Base-by-base conservation (phyloP, 2,888 invertebrate species). In the Leucophora obtusa region DNA sequence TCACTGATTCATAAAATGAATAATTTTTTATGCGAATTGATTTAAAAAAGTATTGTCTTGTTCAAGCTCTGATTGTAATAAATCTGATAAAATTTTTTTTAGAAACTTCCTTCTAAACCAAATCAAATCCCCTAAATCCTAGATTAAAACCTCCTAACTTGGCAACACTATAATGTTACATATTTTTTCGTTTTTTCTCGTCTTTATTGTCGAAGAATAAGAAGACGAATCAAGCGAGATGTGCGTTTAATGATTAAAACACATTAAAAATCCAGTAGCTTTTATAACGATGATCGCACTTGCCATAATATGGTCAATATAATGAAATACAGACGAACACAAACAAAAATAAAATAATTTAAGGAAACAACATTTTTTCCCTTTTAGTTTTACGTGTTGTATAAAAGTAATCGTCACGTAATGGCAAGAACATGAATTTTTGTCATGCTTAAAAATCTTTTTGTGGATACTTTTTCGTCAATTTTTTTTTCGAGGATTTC, bases 201-300 rank as follows among this genome's bases (percentile, higher is more conserved):
- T 35, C 35, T 53, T 43, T 51, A 51, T 76, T 24, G 63, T 51
- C 38, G 69, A 68, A 24, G 24, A 24, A 24, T 24, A 24, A 24
- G 24, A 43, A 47, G 35, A 35, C 35, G 35, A 70, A 24, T 24
- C 24, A 18, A 56, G 54, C 77, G 71, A 71, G 77, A 77, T 81
- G 81, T 83, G 84, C 83, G 80, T 83, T 84, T 79, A 84, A 86
- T 89, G 90, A 90, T 89, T 89, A 89, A 89, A 89, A 89, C 89
- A 90, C 89, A 89, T 89, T 89, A 89, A 89, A 89, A 89, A 86
- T 88, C 87, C 88, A 86, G 89, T 89, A 89, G 89, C 89, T 82
- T 81, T 81, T 77, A 77, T 74, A 83, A 83, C 85, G 85, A 83
- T 86, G 85, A 84, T 86, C 84, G 85, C 83, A 81, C 77, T 81